Conservation (phyloP, 2,797 vertebrate species). For the Leptatherina wallacei region DNA sequence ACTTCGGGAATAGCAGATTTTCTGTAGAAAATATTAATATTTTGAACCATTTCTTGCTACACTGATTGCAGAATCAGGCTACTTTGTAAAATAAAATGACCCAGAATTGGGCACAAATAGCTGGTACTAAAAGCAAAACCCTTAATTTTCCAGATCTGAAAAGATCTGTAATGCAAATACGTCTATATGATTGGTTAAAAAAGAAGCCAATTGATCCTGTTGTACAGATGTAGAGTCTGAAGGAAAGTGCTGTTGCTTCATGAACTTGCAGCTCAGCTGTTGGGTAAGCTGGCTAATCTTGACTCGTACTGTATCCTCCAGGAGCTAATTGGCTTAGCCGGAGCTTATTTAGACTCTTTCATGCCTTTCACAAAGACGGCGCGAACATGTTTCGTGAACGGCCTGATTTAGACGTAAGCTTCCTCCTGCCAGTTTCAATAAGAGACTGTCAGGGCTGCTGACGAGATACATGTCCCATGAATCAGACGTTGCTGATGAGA, state of each 20-base stretch:
- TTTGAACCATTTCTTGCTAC: neutral
- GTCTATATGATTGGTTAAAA: neutral
- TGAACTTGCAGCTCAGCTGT: slow-evolving; percentile 14
- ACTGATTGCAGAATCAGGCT: slow-evolving; percentile 6
- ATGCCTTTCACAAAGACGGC: slow-evolving; percentile 12
- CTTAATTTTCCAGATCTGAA: neutral
- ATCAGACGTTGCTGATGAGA: neutral
- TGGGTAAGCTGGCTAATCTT: slow-evolving; percentile 51
- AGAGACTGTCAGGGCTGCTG: neutral
- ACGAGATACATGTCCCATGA: neutral
- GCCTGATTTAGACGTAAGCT: slow-evolving; percentile 3
- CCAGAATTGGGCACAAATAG: slow-evolving; percentile 10
- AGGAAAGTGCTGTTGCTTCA: slow-evolving; percentile 24
- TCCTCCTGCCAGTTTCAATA: slow-evolving; percentile 16
- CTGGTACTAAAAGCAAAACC: too few relatives aligned
- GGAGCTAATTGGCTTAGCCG: slow-evolving; percentile 55
- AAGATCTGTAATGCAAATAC: neutral
- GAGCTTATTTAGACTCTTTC: slow-evolving; percentile 31
- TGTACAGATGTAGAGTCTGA: slow-evolving; percentile 7
- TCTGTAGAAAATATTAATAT: neutral
- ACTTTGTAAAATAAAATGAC: neutral
- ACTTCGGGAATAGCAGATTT: neutral
- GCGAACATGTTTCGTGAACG: slow-evolving; percentile 3
- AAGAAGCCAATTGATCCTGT: neutral
- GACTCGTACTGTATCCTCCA: slow-evolving; percentile 24